Conservation (phyloP, 2,888 invertebrate species). For the Caenorhabditis angaria region DNA sequence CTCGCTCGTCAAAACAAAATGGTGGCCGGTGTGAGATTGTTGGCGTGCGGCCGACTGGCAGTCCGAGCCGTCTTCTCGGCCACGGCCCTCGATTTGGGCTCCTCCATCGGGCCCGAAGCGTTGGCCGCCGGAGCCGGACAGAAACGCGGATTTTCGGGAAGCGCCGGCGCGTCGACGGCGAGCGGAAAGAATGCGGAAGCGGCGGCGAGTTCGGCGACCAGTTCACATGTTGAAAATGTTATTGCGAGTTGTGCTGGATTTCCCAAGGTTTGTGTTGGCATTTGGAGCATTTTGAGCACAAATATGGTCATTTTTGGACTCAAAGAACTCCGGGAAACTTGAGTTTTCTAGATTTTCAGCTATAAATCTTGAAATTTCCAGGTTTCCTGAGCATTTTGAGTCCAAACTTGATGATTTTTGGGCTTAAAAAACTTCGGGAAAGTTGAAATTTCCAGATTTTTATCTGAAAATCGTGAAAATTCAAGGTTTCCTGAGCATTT, state of each 20-base stretch:
- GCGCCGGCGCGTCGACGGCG: constrained; percentile 5
- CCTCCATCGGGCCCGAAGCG: constrained; percentile 31
- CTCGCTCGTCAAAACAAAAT: constrained; percentile 31
- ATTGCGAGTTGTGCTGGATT: constrained; percentile 68
- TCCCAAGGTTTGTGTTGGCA: constrained; percentile 45
- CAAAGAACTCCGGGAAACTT: not conserved
- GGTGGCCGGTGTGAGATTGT: constrained; percentile 53
- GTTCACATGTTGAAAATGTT: constrained; percentile 51
- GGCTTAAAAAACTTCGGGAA: no score
- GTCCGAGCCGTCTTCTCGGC: constrained; percentile 60
- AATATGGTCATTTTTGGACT: not conserved
- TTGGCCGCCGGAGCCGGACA: constrained; percentile 14
- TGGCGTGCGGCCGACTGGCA: constrained; percentile 59
- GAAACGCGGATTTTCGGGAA: constrained; percentile 20
- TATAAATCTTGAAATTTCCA: no score
- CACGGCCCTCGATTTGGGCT: constrained; percentile 45
- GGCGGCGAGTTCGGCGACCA: constrained; percentile 18
- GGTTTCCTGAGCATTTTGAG: no score
- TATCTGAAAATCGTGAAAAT: no score
- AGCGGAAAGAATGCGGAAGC: constrained; percentile 26
- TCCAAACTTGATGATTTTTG: no score
- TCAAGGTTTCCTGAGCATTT: no score
- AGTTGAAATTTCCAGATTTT: no score
- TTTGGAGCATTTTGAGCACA: constrained; percentile 7
- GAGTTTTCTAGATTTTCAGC: no score